These are phyloP conservation scores for Malaclemys terrapin DNA, from an alignment of 2,113 vertebrate genomes.

Conservation along the genomic window DNA sequence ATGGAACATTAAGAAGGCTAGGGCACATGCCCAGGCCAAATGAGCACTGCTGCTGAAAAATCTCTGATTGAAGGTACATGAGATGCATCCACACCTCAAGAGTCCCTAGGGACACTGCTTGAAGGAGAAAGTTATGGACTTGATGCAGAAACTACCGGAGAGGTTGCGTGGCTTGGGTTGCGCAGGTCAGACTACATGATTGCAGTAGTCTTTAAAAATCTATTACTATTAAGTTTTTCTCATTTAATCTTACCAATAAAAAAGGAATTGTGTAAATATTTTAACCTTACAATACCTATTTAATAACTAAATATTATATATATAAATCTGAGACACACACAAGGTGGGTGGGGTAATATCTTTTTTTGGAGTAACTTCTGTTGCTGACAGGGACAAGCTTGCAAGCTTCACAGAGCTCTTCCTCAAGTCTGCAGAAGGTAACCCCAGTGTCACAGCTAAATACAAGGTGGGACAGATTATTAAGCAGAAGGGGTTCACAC, in stretches of 20 bases:
- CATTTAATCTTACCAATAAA: neutral
- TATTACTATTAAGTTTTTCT: neutral
- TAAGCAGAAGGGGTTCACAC: neutral
- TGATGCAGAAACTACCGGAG: neutral
- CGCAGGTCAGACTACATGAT: neutral
- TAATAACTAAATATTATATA: neutral
- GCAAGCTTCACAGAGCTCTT: neutral
- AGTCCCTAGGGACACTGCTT: neutral
- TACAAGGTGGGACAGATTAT: neutral
- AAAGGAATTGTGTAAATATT: neutral
- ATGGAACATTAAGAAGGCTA: neutral
- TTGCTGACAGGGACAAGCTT: neutral
- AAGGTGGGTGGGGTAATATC: neutral
- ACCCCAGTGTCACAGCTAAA: neutral
- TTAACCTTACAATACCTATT: neutral
- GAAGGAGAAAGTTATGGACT: neutral
- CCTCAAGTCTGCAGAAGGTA: neutral
- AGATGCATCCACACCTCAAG: neutral
- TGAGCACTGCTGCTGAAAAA: neutral
- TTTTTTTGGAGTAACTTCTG: neutral
- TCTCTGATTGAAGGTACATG: neutral
- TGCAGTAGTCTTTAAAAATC: neutral
- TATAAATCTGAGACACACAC: neutral
- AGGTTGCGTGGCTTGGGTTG: fast-evolving
- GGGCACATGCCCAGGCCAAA: neutral